Evolutionary conservation across 1,140 invertebrate species (phyloP).

Genomic region (Bombus waltoni): DNA sequence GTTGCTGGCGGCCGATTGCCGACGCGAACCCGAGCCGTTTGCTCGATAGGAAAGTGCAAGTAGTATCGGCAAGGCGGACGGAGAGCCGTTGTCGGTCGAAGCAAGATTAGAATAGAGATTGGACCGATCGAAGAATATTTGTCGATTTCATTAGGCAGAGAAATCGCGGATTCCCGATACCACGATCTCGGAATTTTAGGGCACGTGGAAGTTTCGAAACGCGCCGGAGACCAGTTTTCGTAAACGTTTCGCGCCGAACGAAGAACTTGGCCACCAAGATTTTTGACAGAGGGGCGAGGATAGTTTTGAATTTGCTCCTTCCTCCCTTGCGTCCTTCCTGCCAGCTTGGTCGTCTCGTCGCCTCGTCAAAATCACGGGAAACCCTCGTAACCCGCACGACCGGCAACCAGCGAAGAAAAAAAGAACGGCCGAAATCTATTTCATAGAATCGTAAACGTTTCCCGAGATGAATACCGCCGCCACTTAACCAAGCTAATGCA

Average conservation of each 20-base stretch:
- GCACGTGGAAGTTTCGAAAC: too few species aligned
- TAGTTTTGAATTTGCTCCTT: not conserved
- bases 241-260: too few species aligned
- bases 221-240: too few species aligned
- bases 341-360: not conserved
- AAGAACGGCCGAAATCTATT: not conserved
- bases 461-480: constrained; percentile 42
- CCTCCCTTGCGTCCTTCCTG: too few species aligned
- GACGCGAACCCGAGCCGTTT: not conserved
- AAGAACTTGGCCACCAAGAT: too few species aligned
- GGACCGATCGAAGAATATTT: not conserved
- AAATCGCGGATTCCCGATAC: too few species aligned
- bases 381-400: too few species aligned
- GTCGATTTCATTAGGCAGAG: not conserved
- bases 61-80: not conserved
- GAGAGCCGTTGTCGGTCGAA: not conserved
- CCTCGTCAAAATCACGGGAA: constrained; percentile 2
- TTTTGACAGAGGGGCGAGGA: not conserved
- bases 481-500: constrained; percentile 64
- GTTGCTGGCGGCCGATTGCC: not conserved
- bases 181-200: not conserved
- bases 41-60: constrained; percentile 17
- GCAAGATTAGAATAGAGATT: not conserved
- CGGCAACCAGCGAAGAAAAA: too few species aligned
- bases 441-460: constrained; percentile 52